phyloP scores from a whole-genome alignment of 2,888 invertebrate genomes.

The Cheilosia grossa region DNA sequence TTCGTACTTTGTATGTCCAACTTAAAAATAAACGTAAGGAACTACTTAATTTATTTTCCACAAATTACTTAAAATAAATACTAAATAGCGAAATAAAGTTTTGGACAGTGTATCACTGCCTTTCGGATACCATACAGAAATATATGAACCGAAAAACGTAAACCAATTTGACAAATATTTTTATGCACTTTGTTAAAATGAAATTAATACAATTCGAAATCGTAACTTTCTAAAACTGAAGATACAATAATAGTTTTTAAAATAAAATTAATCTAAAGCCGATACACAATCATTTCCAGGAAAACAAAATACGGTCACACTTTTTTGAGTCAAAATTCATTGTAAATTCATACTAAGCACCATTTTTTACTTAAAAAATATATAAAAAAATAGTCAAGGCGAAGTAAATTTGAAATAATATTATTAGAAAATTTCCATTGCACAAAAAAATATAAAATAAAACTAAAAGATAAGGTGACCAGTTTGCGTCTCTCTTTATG shows the following conservation, averaged over 20 bases:
- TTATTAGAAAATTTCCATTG: constrained; percentile 46
- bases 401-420: constrained; percentile 14
- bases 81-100: constrained; percentile 39
- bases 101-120: constrained; percentile 76
- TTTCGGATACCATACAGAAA: constrained; percentile 54
- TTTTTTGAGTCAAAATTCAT: constrained; percentile 35
- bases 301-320: neutral
- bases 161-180: constrained; percentile 5
- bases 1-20: neutral
- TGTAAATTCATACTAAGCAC: constrained; percentile 49
- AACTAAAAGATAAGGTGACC: neutral
- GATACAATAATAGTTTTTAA: constrained; percentile 66
- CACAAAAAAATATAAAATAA: constrained; percentile 49
- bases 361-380: constrained; percentile 53
- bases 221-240: constrained; percentile 42
- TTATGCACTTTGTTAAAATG: constrained; percentile 40
- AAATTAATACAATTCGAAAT: constrained; percentile 29
- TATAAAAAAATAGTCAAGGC: constrained; percentile 12
- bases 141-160: constrained; percentile 28
- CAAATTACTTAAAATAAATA: neutral
- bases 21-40: neutral
- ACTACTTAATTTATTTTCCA: constrained; percentile 8
- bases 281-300: constrained; percentile 70
- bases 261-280: constrained; percentile 55
- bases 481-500: neutral